Conservation (phyloP, 2,113 vertebrate species). For the Epinephelus lanceolatus region DNA sequence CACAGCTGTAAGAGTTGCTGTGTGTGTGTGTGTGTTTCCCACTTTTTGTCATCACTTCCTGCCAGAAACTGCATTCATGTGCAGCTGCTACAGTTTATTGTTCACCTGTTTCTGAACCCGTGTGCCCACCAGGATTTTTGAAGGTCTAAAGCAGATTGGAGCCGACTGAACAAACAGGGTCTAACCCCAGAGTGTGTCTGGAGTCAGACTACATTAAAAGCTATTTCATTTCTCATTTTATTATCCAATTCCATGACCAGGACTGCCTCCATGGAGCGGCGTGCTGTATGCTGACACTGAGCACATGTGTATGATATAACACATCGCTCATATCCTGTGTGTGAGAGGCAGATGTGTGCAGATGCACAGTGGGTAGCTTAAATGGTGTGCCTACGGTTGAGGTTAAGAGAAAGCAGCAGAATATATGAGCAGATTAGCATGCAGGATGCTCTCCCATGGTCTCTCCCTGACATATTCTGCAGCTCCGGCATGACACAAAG, state of each 20-base stretch:
- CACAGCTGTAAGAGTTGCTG: conserved; percentile 20
- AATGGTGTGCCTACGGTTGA: conserved; percentile 20
- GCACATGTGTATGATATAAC: conserved; percentile 68
- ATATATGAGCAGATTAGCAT: conserved; percentile 65
- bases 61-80: conserved; percentile 54
- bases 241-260: conserved; percentile 34
- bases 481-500: conserved; percentile 69
- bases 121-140: conserved; percentile 16
- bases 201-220: conserved; percentile 15
- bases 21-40: conserved; percentile 37
- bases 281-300: conserved; percentile 25
- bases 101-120: conserved; percentile 40
- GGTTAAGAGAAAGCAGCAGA: conserved; percentile 42
- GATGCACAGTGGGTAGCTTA: conserved; percentile 21
- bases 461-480: conserved; percentile 70
- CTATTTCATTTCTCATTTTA: conserved; percentile 27
- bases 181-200: conserved; percentile 33
- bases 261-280: conserved; percentile 18
- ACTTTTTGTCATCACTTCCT: conserved; percentile 72
- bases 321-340: conserved; percentile 36
- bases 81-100: conserved; percentile 51
- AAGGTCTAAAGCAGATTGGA: conserved; percentile 3
- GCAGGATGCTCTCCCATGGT: conserved; percentile 64
- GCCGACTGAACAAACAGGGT: conserved; percentile 20
- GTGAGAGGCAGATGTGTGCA: conserved; percentile 47